These are phyloP conservation scores for Epiblema foenella DNA, from an alignment of 2,888 invertebrate genomes.

Conservation along the genomic window DNA sequence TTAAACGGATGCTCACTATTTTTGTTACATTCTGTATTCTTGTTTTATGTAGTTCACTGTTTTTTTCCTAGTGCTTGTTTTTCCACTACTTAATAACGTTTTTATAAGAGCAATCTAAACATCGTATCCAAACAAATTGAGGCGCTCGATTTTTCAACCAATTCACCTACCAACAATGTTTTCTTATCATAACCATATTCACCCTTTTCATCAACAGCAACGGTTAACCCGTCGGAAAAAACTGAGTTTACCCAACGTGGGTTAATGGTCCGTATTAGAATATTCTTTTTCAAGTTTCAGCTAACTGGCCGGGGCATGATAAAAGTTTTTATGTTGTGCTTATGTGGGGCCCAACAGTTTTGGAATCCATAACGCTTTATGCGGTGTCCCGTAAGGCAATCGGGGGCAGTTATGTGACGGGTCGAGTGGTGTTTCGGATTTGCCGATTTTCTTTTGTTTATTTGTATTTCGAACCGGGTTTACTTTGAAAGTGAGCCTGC, in stretches of 20 bases:
- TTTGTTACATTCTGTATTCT: too few relatives aligned
- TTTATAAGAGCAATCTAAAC: slow-evolving; percentile 8
- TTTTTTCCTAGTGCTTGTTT: neutral
- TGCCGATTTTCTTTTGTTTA: slow-evolving; percentile 24
- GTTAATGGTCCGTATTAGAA: slow-evolving; percentile 74
- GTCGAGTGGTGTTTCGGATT: slow-evolving; percentile 29
- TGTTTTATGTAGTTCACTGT: neutral
- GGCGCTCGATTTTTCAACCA: slow-evolving; percentile 14
- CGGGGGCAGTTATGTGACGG: slow-evolving; percentile 39
- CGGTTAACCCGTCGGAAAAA: slow-evolving; percentile 33
- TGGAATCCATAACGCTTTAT: slow-evolving; percentile 66
- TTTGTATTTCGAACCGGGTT: slow-evolving; percentile 2
- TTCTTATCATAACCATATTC: slow-evolving; percentile 42
- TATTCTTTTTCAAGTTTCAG: slow-evolving; percentile 73
- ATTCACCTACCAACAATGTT: slow-evolving; percentile 22
- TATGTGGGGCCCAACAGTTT: slow-evolving; percentile 71
- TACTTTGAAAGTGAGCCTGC: neutral
- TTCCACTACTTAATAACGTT: neutral
- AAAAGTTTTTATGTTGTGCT: slow-evolving; percentile 81
- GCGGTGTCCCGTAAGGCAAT: slow-evolving; percentile 51
- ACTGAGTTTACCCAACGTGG: slow-evolving; percentile 37
- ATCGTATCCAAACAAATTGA: neutral
- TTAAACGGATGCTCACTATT: too few relatives aligned
- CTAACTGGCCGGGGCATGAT: slow-evolving; percentile 70
- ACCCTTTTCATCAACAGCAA: slow-evolving; percentile 42